phyloP scores from a whole-genome alignment of 2,888 invertebrate species.

The Gerris lacustris region DNA sequence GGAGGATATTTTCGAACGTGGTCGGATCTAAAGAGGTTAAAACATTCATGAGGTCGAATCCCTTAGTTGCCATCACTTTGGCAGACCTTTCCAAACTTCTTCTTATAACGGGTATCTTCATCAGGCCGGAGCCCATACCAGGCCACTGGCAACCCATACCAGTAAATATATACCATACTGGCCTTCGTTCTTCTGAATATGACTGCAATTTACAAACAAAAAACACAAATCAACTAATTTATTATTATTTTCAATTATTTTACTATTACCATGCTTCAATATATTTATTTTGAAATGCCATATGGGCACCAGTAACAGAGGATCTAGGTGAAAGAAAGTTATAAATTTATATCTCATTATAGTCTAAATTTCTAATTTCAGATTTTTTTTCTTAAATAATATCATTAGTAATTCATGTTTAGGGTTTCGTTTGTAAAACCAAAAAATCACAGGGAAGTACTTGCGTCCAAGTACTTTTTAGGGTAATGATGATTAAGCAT shows the following conservation, averaged over 20 bases:
- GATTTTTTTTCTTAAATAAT: no score
- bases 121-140: constrained; percentile 53
- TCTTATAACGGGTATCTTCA: constrained; percentile 53
- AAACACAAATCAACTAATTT: constrained; percentile 8
- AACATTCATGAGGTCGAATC: constrained; percentile 50
- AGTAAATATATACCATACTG: constrained; percentile 56
- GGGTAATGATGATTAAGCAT: no score
- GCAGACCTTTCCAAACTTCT: constrained; percentile 49
- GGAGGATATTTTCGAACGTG: constrained; percentile 51
- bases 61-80: constrained; percentile 45
- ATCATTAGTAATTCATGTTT: no score
- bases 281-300: background rate
- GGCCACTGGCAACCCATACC: constrained; percentile 68
- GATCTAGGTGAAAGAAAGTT: no score
- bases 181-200: constrained; percentile 31
- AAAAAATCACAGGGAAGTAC: no score
- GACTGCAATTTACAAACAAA: constrained; percentile 21
- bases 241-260: constrained; percentile 9
- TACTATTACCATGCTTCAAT: background rate
- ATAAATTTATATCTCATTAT: no score
- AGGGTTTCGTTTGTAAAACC: no score
- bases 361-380: no score
- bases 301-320: no score
- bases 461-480: no score
- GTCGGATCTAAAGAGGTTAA: constrained; percentile 48